Percentiles rank a stretch among this genome's conserved stretches.
Conservation (phyloP, 1,140 invertebrate genomes). For the Drosophila micromelanica region DNA sequence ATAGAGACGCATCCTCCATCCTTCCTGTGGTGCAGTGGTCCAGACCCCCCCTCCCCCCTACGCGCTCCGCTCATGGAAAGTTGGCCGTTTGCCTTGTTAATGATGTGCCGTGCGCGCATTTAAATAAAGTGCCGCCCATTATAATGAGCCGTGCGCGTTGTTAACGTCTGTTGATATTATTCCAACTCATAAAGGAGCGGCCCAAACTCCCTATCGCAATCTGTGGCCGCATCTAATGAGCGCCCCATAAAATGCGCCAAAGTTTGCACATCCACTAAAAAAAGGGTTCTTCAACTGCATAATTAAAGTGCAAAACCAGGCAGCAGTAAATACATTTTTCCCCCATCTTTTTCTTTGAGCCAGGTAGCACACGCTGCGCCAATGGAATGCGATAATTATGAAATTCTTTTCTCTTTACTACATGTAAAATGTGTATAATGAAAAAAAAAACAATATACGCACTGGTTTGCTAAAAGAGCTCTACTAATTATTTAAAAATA, state of each 20-base stretch:
- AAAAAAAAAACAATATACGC: not conserved
- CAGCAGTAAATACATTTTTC: conserved; percentile 15
- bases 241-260: conserved; percentile 73
- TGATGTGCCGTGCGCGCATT: conserved; percentile 79
- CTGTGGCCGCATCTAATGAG: conserved; percentile 66
- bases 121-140: conserved; percentile 81
- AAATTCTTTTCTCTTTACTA: conserved; percentile 3
- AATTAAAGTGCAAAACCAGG: conserved; percentile 35
- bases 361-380: conserved; percentile 28
- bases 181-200: conserved; percentile 70
- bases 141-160: conserved; percentile 68
- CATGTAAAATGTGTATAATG: not conserved
- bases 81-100: conserved; percentile 73
- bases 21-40: conserved; percentile 11
- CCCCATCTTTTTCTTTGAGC: not conserved
- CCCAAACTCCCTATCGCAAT: conserved; percentile 35
- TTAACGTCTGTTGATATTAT: conserved; percentile 54
- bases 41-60: not conserved
- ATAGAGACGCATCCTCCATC: conserved; percentile 70
- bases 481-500: no score
- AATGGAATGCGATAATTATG: conserved; percentile 32
- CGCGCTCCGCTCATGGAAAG: not conserved
- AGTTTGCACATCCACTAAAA: conserved; percentile 54
- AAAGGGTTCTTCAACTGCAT: conserved; percentile 28
- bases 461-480: not conserved